Conservation (phyloP, 1,140 invertebrate species). For the Drosophila suzukii region DNA sequence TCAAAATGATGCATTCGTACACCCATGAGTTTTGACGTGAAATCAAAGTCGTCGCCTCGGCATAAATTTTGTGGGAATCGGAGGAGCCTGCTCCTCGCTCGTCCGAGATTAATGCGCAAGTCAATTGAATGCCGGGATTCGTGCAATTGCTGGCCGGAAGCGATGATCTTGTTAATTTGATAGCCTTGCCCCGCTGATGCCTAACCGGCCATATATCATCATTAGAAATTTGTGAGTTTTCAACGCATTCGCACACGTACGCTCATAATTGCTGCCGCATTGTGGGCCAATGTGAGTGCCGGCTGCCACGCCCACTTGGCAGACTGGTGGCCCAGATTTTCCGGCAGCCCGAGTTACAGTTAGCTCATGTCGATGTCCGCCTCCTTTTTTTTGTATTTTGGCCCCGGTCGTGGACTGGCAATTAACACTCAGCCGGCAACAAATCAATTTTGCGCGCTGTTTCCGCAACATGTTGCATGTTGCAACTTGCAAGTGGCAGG, state of each 20-base stretch:
- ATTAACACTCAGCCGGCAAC: slow-evolving; percentile 81
- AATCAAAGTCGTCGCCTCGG: slow-evolving; percentile 73
- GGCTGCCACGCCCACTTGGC: slow-evolving; percentile 11
- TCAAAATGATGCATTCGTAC: slow-evolving; percentile 83
- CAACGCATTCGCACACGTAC: slow-evolving; percentile 72
- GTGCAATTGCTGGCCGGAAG: slow-evolving; percentile 68
- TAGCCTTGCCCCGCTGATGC: slow-evolving; percentile 52
- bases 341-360: slow-evolving; percentile 38
- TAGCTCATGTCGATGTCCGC: slow-evolving; percentile 36
- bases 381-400: slow-evolving; percentile 24
- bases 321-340: slow-evolving; percentile 37
- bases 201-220: slow-evolving; percentile 67
- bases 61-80: slow-evolving; percentile 69
- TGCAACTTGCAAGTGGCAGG: slow-evolving; percentile 74
- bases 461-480: slow-evolving; percentile 48
- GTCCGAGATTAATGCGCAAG: slow-evolving; percentile 69
- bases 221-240: slow-evolving; percentile 81
- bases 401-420: slow-evolving; percentile 60
- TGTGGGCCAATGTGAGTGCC: slow-evolving; percentile 9
- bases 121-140: slow-evolving; percentile 62
- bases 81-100: slow-evolving; percentile 3
- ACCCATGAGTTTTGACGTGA: slow-evolving; percentile 83
- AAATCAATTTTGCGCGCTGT: slow-evolving; percentile 78
- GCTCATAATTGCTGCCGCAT: slow-evolving; percentile 55
- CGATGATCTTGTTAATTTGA: slow-evolving; percentile 82